Conservation (phyloP, 2,888 invertebrate genomes). For the Athetis lepigone region DNA sequence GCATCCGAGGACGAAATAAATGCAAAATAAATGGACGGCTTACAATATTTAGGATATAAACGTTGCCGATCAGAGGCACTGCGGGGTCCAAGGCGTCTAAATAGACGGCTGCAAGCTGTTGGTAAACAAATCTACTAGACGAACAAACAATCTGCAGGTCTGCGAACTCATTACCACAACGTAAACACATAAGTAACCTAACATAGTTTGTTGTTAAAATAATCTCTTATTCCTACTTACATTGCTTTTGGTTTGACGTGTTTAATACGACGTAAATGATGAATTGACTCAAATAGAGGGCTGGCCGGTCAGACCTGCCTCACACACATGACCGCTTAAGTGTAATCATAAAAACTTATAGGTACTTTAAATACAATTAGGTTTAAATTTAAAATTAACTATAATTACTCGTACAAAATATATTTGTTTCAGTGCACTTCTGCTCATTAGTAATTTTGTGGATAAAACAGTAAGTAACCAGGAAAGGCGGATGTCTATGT, state of each 20-base stretch:
- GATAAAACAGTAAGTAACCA: slow-evolving; percentile 64
- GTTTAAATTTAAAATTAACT: slow-evolving; percentile 81
- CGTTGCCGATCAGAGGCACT: slow-evolving; percentile 54
- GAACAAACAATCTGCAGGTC: slow-evolving; percentile 56
- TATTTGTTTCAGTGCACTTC: slow-evolving; percentile 80
- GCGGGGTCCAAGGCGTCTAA: slow-evolving; percentile 59
- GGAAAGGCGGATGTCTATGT: slow-evolving; percentile 66
- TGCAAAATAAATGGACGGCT: slow-evolving; percentile 87
- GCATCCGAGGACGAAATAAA: slow-evolving; percentile 71
- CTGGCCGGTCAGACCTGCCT: slow-evolving; percentile 65
- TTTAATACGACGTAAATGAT: slow-evolving; percentile 74
- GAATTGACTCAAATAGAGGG: slow-evolving; percentile 84
- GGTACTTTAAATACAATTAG: slow-evolving; percentile 75
- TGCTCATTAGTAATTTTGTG: slow-evolving; percentile 65
- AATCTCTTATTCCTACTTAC: slow-evolving; percentile 79
- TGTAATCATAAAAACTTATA: slow-evolving; percentile 83
- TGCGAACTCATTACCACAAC: slow-evolving; percentile 44
- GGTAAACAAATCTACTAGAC: slow-evolving; percentile 73
- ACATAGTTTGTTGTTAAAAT: slow-evolving; percentile 73
- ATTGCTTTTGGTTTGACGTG: slow-evolving; percentile 83
- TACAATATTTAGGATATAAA: slow-evolving; percentile 72
- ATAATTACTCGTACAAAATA: slow-evolving; percentile 84
- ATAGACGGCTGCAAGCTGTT: slow-evolving; percentile 70
- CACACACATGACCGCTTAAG: slow-evolving; percentile 71
- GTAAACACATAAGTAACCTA: slow-evolving; percentile 51